Base-by-base conservation (phyloP, 35 echinoderm and acorn worm species). In the Lytechinus pictus region DNA sequence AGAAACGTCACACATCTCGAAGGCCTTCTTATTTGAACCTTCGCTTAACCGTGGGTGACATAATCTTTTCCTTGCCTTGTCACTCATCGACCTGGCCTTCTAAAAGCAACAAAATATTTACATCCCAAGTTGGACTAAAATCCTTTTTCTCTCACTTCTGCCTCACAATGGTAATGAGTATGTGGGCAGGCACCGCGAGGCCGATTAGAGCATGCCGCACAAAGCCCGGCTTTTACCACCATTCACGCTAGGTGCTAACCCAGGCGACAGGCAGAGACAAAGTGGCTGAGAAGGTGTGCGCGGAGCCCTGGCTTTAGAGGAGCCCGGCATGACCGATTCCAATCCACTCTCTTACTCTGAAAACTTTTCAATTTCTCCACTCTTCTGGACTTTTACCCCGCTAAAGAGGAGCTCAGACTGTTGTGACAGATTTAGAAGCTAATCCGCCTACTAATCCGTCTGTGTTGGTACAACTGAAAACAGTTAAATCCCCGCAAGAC, bases 401-500 rank as follows among this genome's bases (percentile, higher is more conserved):
- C 88, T 14, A 90, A 44, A 90, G 88, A 54, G 88, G 29, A 54
- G 88, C 28, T 90, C 88, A 90, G 88, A 90, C 88, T 90, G 66
- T 27, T 90, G 28, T 52, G 29, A 33, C 88, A 90, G 52, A 54
- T 52, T 90, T 90, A 90, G 52, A 0, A 44, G 29, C 88, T 90
- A 90, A 90, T 90, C 88, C 88, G 5, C 28, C 88, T 24, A 90
- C 52, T 90, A 90, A 90, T 90, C 88, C 52, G 88, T 90, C 88
- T 90, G 88, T 90, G 28, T 90, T 44, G 88, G 88, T 90, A 90
- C 88, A 90, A 90, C 88, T 52, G 88, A 54, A 54, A 12, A 90
- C 88, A 90, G 88, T 90, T 90, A 90, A 90, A 90, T 90, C 88
- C 52, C 10, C 10, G 88, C 88, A 90, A 90, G 52, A 90, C 88